Evolutionary conservation across 1,140 invertebrate species (phyloP), one percentile per base, ranked within the genome.

Genomic region (Penaeus indicus): DNA sequence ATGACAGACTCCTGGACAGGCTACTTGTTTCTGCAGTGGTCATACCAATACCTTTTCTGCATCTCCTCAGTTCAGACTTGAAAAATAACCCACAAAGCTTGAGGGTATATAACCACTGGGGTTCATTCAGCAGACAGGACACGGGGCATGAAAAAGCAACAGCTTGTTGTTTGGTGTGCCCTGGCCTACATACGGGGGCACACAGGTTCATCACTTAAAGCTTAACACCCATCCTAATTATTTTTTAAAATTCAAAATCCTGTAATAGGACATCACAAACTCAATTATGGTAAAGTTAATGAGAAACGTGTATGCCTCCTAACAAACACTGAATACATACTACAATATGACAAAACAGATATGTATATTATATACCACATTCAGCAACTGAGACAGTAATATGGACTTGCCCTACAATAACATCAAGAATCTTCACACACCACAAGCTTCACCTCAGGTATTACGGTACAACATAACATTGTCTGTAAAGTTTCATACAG

Each of bases 301-400:
- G 82, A 84, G 82, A 84, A 84, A 84, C 82, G 64, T 84, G 82
- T 84, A 84, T 77, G 85, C 85, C 77, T 79, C 85, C 85, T 86
- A 86, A 86, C 62, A 86, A 79, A 86, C 85, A 86, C 85, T 86
- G 85, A 86, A 81, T 86, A 86, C 85, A 86, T 80, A 80, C 85
- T 86, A 86, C 85, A 80, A 86, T 86, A 84, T 88, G 87, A 88
- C 87, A 88, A 88, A 88, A 88, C 87, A 88, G 81, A 88, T 88
- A 86, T 81, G 78, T 86, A 80, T 86, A 88, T 78, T 88, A 88
- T 87, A 87, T 78, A 88, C 87, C 87, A 88, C 87, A 88, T 84
- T 88, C 87, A 88, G 81, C 87, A 88, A 83, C 87, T 77, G 69
- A 78, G 87, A 88, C 81, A 84, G 72, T 78, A 77, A 79, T 78